These are phyloP conservation scores for Fundulus diaphanus DNA, from an alignment of 2,797 vertebrate genomes.

Conservation along the genomic window DNA sequence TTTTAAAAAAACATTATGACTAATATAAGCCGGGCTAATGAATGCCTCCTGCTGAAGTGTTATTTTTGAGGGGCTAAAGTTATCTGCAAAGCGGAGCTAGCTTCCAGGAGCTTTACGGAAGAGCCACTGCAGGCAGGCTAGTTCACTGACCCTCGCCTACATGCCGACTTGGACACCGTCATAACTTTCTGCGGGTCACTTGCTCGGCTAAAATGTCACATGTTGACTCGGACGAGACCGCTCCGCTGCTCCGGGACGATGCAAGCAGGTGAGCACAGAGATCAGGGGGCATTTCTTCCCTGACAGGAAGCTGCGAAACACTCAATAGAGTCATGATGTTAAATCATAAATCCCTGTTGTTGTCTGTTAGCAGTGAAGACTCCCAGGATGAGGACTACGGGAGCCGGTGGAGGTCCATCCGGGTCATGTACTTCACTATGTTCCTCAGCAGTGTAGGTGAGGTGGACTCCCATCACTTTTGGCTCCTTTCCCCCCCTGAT, in stretches of 20 bases:
- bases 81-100: conserved; percentile 1
- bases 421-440: conserved; percentile 98
- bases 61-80: not conserved
- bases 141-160: conserved; percentile 41
- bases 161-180: conserved; percentile 37
- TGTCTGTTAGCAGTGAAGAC: conserved; percentile 67
- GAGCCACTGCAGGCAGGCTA: conserved; percentile 12
- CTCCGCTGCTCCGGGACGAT: conserved; percentile 76
- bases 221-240: conserved; percentile 66
- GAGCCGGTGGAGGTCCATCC: conserved; percentile 93
- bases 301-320: not conserved
- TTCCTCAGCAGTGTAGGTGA: conserved; percentile 98
- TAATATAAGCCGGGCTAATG: not conserved
- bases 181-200: not conserved
- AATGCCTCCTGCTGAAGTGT: not conserved
- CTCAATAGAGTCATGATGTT: no score
- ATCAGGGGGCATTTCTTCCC: not conserved
- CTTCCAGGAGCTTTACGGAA: not conserved
- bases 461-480: conserved; percentile 41
- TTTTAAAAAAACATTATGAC: no score
- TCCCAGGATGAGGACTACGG: conserved; percentile 81
- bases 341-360: not conserved
- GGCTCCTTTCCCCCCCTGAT: not conserved
- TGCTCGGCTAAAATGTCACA: conserved; percentile 67
- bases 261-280: conserved; percentile 69